Evolutionary conservation across 2,797 vertebrate genomes (phyloP).

Genomic region (Oreochromis grahami): DNA sequence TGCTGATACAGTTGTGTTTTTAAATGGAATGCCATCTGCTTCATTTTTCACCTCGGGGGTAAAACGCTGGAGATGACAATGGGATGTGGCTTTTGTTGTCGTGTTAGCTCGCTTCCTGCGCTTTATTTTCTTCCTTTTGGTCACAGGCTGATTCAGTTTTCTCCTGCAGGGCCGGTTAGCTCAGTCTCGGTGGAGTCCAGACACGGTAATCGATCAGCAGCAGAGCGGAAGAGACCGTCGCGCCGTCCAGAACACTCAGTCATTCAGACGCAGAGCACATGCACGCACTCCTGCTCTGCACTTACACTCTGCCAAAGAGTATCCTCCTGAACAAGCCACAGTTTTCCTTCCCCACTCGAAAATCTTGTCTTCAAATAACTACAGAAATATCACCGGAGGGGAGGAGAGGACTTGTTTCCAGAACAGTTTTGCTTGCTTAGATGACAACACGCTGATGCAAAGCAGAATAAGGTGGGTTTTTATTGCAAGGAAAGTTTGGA

Average conservation of each 20-base stretch:
- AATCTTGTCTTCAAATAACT: not conserved
- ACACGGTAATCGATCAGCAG: slow-evolving; percentile 66
- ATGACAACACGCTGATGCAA: not conserved
- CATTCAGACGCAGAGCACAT: slow-evolving; percentile 28
- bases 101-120: slow-evolving; percentile 22
- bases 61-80: slow-evolving; percentile 11
- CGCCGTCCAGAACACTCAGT: slow-evolving; percentile 42
- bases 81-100: slow-evolving; percentile 32
- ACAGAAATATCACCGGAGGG: not conserved
- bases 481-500: not conserved
- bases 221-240: slow-evolving; percentile 56
- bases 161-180: slow-evolving; percentile 46
- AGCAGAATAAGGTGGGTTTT: not conserved
- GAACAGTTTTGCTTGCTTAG: not conserved
- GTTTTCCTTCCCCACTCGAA: not conserved
- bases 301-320: not conserved
- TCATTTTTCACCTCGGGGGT: not conserved
- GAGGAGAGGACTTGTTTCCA: not conserved
- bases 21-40: slow-evolving; percentile 35
- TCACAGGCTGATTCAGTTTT: slow-evolving; percentile 41
- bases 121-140: slow-evolving; percentile 18
- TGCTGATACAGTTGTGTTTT: not conserved
- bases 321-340: not conserved
- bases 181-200: slow-evolving; percentile 58
- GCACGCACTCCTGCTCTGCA: not conserved